Percentiles rank a stretch among this genome's conserved stretches.
phyloP scores from a whole-genome alignment of 2,113 vertebrate genomes.

The Vulpes ferrilata region DNA sequence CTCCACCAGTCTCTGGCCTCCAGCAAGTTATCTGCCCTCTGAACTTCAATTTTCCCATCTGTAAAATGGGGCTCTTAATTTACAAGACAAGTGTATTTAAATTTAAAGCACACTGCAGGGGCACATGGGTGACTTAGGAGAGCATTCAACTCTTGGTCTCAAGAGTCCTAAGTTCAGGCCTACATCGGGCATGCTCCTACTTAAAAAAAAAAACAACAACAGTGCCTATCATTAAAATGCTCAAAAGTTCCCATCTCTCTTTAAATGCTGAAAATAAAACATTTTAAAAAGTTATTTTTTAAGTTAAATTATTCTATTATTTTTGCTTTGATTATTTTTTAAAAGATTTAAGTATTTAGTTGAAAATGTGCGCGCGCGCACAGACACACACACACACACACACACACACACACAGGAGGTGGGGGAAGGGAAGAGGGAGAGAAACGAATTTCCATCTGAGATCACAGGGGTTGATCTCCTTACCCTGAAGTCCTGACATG shows the following conservation, averaged over 20 bases:
- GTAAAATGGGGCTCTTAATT: not conserved
- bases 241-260: not conserved
- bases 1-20: not conserved
- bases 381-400: not conserved
- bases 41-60: conserved; percentile 17
- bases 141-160: not conserved
- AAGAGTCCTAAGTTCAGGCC: not conserved
- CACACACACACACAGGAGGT: too few species aligned
- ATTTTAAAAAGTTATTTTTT: not conserved
- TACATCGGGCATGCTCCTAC: not conserved
- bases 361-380: not conserved
- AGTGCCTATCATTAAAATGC: not conserved
- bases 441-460: not conserved
- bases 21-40: not conserved
- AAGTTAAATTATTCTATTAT: not conserved
- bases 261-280: not conserved
- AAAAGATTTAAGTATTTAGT: not conserved
- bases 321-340: not conserved
- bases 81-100: conserved; percentile 24
- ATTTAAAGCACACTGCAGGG: conserved; percentile 11
- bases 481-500: not conserved
- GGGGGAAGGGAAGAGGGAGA: not conserved
- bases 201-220: not conserved
- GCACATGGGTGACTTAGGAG: not conserved
- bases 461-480: not conserved